Evolutionary conservation across 2,113 vertebrate species (phyloP), one percentile per base, ranked within the genome.

Genomic region (Lasiurus cinereus): DNA sequence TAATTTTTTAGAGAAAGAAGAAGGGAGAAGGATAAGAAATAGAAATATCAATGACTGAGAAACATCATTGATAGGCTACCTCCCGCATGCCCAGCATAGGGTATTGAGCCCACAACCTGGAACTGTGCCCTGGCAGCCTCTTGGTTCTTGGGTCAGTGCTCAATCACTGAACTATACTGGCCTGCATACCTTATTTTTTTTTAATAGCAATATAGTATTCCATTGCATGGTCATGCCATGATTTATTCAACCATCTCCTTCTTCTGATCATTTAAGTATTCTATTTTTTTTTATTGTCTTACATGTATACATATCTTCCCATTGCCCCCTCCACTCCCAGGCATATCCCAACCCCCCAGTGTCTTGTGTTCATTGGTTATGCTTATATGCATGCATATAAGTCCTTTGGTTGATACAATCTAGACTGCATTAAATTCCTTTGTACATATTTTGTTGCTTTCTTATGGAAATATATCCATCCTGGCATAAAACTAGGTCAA

Each of bases 231-330:
- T 13, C 76, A 0, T 64, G 54, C 43, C 59, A 8, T 84, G 66
- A 56, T 39, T 76, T 74, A 95, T 29, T 74, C 79, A 90, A 33
- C 56, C 70, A 96, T 36, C 13, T 2, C n/a, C 59, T 82, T 83
- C 73, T 87, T 62, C 27, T 46, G 9, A 16, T 70, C 22, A 86
- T 64, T 90, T 39, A 43, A 62, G 10, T 18, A 56, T 76, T 88
- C 76, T 39, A 39, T 22, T 56, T 91, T 93, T 88, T 36, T 39
- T 39, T 39, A 39, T 39, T 39, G 39, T 39, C 3, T 39, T 39
- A 39, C 39, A 39, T 39, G 5, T 39, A 39, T 39, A 39, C 39
- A 39, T 39, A 39, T 39, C 39, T 39, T 39, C 39, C 39, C 39
- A 39, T 39, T 39, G 39, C 39, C 39, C 39, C 39, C 39, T 39